These are phyloP conservation scores for Lithophane leautieri DNA, from an alignment of 2,888 invertebrate genomes.

Conservation along the genomic window DNA sequence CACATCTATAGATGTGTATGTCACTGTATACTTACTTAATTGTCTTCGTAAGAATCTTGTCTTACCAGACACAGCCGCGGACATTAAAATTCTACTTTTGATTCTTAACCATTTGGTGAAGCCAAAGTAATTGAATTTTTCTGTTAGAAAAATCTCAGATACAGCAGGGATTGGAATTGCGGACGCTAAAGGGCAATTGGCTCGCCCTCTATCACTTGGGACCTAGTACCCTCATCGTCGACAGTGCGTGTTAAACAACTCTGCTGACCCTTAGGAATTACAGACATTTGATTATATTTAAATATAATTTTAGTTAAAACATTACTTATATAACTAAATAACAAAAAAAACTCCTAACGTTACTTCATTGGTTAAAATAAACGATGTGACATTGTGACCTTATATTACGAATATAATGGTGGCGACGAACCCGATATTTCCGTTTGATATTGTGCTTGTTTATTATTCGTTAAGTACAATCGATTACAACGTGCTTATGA, in stretches of 20 bases:
- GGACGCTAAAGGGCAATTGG: conserved; percentile 61
- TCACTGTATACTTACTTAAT: background rate
- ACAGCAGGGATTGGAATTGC: conserved; percentile 58
- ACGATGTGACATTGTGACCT: conserved; percentile 79
- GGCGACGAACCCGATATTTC: conserved; percentile 84
- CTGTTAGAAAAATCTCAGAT: conserved; percentile 55
- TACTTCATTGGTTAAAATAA: conserved; percentile 58
- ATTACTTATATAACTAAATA: conserved; percentile 14
- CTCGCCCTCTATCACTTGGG: conserved; percentile 62
- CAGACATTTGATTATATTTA: conserved; percentile 21
- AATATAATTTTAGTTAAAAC: conserved; percentile 28
- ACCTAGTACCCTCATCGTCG: conserved; percentile 56
- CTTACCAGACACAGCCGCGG: conserved; percentile 11
- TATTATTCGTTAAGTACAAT: conserved; percentile 78
- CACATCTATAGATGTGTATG: conserved; percentile 1
- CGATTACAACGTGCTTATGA: conserved; percentile 71
- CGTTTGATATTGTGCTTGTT: conserved; percentile 82
- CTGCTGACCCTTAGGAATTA: conserved; percentile 40
- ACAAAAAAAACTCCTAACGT: conserved; percentile 29
- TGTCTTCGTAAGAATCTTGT: conserved; percentile 13
- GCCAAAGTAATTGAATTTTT: conserved; percentile 59
- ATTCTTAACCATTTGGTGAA: conserved; percentile 43
- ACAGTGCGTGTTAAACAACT: conserved; percentile 56
- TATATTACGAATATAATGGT: conserved; percentile 84
- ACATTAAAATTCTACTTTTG: conserved; percentile 42